Base-by-base conservation (phyloP, 1,140 invertebrate genomes). In the Dinoponera quadriceps region DNA sequence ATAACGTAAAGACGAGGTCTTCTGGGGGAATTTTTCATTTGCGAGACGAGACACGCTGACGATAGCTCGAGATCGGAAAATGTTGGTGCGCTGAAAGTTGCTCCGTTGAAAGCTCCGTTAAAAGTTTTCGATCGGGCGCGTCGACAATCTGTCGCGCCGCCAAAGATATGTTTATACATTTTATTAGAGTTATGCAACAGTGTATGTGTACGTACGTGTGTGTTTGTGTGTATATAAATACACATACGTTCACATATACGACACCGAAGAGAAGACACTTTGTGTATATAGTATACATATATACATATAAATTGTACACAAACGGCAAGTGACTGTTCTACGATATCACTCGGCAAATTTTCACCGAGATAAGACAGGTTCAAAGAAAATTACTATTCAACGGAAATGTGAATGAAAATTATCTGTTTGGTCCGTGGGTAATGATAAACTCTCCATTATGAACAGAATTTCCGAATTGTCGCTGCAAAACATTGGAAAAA, bases 81-180 rank as follows among this genome's bases (percentile, higher is more conserved):
- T 68, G 62, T 65, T 16, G 44, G 33, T 65, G 33, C 25, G 20
- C 48, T 74, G 29, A 73, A 60, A n/a, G n/a, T n/a, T n/a, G n/a
- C n/a, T 73, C 33, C 49, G 44, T 4, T 51, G 71, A 27, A 68
- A 51, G n/a, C n/a, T n/a, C 11, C 48, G 13, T 78, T 69, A 62
- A 86, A 84, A 87, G 68, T 84, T 86, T 84, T 80, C 62, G 51
- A 74, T 60, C 54, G 71, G 13, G 59, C 71, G 84, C 65, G 57
- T 65, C 66, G 63, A 74, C 60, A 59, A 83, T 65, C 63, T 49
- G 29, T 54, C 82, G 69, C 68, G 85, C 33, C 38, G 54, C 68
- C 84, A 82, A n/a, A 82, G 84, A 88, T 81, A 80, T 75, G 81
- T 91, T 91, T 91, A 89, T 90, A 91, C 83, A 84, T 90, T 91